Conservation (phyloP, 2,113 vertebrate genomes). For the Coregonus clupeaformis region DNA sequence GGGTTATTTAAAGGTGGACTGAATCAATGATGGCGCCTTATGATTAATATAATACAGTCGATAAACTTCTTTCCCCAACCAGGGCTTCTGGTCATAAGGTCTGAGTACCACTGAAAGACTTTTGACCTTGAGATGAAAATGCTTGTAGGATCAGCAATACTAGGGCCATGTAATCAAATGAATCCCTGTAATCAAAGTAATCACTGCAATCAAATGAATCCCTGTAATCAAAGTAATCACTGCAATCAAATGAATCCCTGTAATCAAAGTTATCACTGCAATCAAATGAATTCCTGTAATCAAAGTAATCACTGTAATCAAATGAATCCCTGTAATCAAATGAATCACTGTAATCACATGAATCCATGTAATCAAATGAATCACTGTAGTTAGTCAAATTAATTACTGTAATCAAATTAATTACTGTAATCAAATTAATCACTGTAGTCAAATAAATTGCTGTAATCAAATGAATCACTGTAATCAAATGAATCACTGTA, state of each 20-base stretch:
- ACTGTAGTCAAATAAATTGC: too few species aligned
- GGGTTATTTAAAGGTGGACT: background rate
- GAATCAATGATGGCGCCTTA: slow-evolving; percentile 32
- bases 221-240: background rate
- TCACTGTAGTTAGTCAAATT: too few species aligned
- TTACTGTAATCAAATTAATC: background rate
- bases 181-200: too few species aligned
- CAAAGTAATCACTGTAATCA: background rate
- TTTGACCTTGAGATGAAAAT: background rate
- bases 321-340: background rate
- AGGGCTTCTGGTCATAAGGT: background rate
- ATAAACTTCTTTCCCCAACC: slow-evolving; percentile 45
- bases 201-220: background rate
- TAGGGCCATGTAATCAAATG: background rate
- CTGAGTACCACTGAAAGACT: background rate
- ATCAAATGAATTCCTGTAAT: background rate
- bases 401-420: too few species aligned
- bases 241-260: background rate
- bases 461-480: background rate
- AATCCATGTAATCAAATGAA: background rate
- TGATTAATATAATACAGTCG: slow-evolving; percentile 22
- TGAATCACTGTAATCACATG: too few species aligned
- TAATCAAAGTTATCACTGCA: background rate
- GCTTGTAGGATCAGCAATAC: background rate
- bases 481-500: background rate